Base-by-base conservation (phyloP, 2,888 invertebrate genomes). In the Tinea trinotella region DNA sequence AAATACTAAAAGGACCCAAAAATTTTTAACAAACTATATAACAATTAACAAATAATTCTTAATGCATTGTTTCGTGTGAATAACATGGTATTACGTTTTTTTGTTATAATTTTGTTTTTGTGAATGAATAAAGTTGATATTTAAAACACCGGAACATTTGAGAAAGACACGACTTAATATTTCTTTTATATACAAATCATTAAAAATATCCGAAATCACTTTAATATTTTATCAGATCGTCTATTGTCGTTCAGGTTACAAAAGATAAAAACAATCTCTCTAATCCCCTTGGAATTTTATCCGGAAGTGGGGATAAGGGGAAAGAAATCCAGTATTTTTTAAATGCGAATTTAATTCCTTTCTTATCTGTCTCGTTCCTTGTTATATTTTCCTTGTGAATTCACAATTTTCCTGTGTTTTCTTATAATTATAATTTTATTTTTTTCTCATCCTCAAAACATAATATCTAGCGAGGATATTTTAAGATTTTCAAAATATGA, bases 211-310 rank as follows among this genome's bases (percentile, higher is more conserved):
- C 40, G 40, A 40, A 40, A 40, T 40, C 40, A 13, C 40, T 40
- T 40, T 40, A 40, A 40, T 40, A 40, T 40, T 40, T 40, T 12
- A 40, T 40, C 40, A 40, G 40, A 40, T 40, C 44, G 17, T 44
- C 19, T 46, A 46, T 46, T 19, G 46, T 19, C n/a, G 19, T 46
- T 46, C 46, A 19, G 46, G n/a, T 46, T 18, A 17, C 46, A 46
- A 46, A 50, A 50, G 19, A 48, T 17, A 17, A 24, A 50, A 49
- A 50, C n/a, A 24, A 50, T 24, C 12, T 24, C 22, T 20, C 24
- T 50, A 50, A 50, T 50, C 50, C 50, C 50, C 13, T 4, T 12
- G 50, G 50, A 24, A 50, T 50, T 50, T 46, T 46, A 46, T 50
- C 50, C 13, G 18, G n/a, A 48, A 48, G 19, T 18, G 48, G 30